These are phyloP conservation scores for Nemapogon koenigi DNA, from an alignment of 2,888 invertebrate species.

Conservation along the genomic window DNA sequence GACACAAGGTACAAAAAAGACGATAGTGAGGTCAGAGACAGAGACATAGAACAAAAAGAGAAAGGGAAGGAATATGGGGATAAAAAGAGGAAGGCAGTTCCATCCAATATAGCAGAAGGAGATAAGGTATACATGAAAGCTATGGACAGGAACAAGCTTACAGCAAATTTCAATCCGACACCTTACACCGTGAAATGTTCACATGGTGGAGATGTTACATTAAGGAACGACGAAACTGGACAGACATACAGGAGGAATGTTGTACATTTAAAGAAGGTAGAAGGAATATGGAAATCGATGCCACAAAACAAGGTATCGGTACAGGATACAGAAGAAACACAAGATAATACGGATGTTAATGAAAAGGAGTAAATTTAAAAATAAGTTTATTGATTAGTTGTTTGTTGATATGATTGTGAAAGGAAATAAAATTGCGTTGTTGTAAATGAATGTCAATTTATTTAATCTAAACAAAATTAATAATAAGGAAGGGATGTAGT, in stretches of 20 bases:
- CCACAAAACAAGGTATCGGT: background rate
- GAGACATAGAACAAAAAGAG: slow-evolving; percentile 14
- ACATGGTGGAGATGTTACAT: slow-evolving; percentile 4
- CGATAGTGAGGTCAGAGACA: slow-evolving; percentile 14
- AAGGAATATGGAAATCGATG: slow-evolving; percentile 9
- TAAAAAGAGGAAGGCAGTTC: slow-evolving; percentile 13
- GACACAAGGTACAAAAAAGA: slow-evolving; percentile 8
- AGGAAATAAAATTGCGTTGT: too few species aligned
- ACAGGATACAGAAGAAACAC: too few species aligned
- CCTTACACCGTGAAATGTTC: background rate
- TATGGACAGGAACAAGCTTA: slow-evolving; percentile 11
- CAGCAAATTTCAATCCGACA: background rate
- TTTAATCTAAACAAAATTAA: too few species aligned
- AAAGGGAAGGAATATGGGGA: slow-evolving; percentile 17
- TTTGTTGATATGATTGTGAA: too few species aligned
- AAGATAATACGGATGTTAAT: too few species aligned
- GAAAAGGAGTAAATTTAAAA: too few species aligned
- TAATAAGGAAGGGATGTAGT: too few species aligned
- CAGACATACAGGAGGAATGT: slow-evolving; percentile 4
- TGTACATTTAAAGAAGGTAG: slow-evolving; percentile 9
- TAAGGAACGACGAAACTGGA: slow-evolving; percentile 9
- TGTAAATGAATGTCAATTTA: too few species aligned
- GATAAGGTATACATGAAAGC: slow-evolving; percentile 15
- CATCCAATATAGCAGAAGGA: slow-evolving; percentile 10
- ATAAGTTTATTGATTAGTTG: too few species aligned